These are phyloP conservation scores for Apodemus agrarius DNA, from an alignment of 2,797 vertebrate species.

Conservation along the genomic window DNA sequence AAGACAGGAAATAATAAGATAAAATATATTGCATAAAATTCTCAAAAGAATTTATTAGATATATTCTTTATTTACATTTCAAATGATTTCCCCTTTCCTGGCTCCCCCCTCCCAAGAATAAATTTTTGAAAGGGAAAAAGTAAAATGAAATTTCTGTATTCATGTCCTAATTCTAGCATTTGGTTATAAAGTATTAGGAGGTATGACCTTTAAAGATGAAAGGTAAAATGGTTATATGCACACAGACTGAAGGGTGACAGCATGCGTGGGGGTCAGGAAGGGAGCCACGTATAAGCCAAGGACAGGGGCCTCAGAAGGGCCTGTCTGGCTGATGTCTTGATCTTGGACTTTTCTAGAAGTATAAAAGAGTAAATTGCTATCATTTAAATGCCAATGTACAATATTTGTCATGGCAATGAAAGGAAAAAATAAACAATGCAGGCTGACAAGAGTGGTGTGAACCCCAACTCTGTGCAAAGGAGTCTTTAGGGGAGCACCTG, in stretches of 20 bases:
- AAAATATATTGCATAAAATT: not conserved
- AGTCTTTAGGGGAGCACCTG: not conserved
- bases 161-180: not conserved
- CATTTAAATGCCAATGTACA: not conserved
- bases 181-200: not conserved
- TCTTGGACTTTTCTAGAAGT: not conserved
- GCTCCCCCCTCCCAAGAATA: no score
- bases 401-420: not conserved
- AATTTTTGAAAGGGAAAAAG: not conserved
- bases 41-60: not conserved
- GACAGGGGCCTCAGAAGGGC: not conserved
- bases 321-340: not conserved
- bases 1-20: not conserved
- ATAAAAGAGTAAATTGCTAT: not conserved
- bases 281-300: not conserved
- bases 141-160: not conserved
- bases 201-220: not conserved
- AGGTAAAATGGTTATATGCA: not conserved
- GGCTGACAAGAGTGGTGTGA: not conserved
- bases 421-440: not conserved
- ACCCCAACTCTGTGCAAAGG: not conserved
- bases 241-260: not conserved
- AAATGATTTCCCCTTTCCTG: no score
- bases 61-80: no score
- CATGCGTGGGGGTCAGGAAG: not conserved